Evolutionary conservation across 2,113 vertebrate genomes (phyloP), one percentile per base, ranked within the genome.

Genomic region (Gadus macrocephalus): DNA sequence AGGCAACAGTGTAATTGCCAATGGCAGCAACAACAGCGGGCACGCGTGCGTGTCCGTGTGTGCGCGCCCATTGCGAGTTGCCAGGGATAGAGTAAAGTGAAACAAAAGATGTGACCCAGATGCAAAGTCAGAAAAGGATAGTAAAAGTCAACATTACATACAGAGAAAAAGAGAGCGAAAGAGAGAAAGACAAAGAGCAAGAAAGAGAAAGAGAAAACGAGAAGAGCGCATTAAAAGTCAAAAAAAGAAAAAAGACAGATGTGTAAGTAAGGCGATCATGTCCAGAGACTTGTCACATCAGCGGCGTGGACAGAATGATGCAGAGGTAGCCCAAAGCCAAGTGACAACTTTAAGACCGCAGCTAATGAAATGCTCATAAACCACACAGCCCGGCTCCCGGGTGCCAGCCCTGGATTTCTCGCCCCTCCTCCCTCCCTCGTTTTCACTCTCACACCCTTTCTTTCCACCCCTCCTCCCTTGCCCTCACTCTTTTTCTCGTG

Each of bases 171-270:
- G 11, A 42, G 64, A 49, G 7, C 15, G 25, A 31, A 17, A 31
- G 6, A 31, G 62, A 62, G 27, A 31, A 63, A 4, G 27, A 17
- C 22, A 61, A 12, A 61, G 8, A 31, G 25, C 27, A 17, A 63
- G 27, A 16, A 17, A 63, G 62, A 35, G 15, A 42, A 20, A 62
- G 67, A 53, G 25, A 67, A 70, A 25, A 16, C 64, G 62, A 68
- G 74, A 4, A 35, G 31, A 35, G 31, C 6, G 31, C 31, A 35
- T 35, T 35, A 35, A 35, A 35, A 35, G 31, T 35, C 4, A 3
- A 35, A 35, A 35, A 35, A 35, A 35, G 31, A 7, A 35, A 2
- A 4, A 35, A 35, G 31, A 35, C 42, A 49, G 42, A 14, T 49
- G 42, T 49, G 55, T 58, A 14, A 1, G 55, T n/a, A 49, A 49